Conservation (phyloP, 2,888 invertebrate species). For the Agrotis segetum region DNA sequence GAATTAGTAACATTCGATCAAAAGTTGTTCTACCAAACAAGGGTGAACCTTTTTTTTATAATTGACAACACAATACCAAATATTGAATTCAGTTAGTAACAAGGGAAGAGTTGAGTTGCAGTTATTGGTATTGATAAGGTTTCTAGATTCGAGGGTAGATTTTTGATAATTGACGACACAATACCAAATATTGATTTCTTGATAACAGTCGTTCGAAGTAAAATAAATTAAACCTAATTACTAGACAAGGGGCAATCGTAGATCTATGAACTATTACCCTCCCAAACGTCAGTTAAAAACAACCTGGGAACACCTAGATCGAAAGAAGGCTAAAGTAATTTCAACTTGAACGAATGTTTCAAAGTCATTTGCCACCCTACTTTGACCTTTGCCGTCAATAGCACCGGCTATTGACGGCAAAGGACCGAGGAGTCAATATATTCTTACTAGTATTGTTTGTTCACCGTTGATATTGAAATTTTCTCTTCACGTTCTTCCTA, state of each 20-base stretch:
- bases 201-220: neutral
- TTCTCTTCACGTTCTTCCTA: conserved; percentile 22
- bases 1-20: too few relatives aligned
- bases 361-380: conserved; percentile 40
- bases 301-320: conserved; percentile 23
- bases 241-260: neutral
- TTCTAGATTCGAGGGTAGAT: neutral
- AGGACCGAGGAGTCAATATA: conserved; percentile 45
- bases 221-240: neutral
- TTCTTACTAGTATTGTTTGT: conserved; percentile 50
- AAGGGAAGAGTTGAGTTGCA: neutral
- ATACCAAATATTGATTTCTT: neutral
- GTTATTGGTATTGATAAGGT: neutral
- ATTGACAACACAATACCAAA: too few relatives aligned
- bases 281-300: conserved; percentile 21
- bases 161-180: too few relatives aligned
- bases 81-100: neutral
- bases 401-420: too few relatives aligned
- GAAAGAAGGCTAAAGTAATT: conserved; percentile 29
- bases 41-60: too few relatives aligned
- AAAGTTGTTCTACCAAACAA: too few relatives aligned
- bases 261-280: neutral
- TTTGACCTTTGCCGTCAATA: conserved; percentile 51
- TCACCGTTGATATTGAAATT: conserved; percentile 44
- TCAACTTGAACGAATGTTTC: conserved; percentile 35